Percentiles rank a stretch among this genome's conserved stretches.
Evolutionary conservation across 2,888 invertebrate species (phyloP).

Genomic region (Philaethria dido): DNA sequence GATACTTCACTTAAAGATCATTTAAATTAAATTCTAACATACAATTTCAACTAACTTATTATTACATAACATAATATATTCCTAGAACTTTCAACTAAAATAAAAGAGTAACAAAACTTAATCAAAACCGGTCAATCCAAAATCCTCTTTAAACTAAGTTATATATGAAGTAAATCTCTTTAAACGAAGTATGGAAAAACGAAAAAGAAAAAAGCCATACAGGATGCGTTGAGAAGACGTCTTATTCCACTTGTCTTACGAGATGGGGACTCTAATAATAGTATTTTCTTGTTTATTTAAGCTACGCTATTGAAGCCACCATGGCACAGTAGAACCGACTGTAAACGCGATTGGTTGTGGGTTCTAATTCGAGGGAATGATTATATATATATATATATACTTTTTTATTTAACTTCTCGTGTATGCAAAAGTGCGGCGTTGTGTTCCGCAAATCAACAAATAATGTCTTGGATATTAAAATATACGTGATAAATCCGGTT

Average conservation of each 20-base stretch:
- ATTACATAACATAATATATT: constrained; percentile 22
- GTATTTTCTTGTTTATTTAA: constrained; percentile 33
- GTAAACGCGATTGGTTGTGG: no score
- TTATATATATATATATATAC: no score
- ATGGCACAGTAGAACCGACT: no score
- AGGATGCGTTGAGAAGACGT: constrained; percentile 37
- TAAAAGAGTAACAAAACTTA: not conserved
- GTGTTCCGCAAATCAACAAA: no score
- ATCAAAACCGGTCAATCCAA: constrained; percentile 5
- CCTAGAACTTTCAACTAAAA: not conserved
- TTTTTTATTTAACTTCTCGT: no score
- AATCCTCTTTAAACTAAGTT: constrained; percentile 1
- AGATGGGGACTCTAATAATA: constrained; percentile 35
- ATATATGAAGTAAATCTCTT: constrained; percentile 4
- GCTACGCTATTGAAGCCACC: not conserved
- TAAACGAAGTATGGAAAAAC: constrained; percentile 12
- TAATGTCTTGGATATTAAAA: no score
- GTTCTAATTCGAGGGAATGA: no score
- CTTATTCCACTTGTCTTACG: constrained; percentile 35
- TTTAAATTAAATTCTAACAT: not conserved
- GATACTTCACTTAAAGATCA: no score
- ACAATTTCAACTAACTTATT: not conserved
- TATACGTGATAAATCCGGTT: no score
- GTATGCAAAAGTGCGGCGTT: no score
- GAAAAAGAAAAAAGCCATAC: constrained; percentile 17